phyloP scores from a whole-genome alignment of 1,140 invertebrate genomes.

The Diabrotica undecimpunctata region DNA sequence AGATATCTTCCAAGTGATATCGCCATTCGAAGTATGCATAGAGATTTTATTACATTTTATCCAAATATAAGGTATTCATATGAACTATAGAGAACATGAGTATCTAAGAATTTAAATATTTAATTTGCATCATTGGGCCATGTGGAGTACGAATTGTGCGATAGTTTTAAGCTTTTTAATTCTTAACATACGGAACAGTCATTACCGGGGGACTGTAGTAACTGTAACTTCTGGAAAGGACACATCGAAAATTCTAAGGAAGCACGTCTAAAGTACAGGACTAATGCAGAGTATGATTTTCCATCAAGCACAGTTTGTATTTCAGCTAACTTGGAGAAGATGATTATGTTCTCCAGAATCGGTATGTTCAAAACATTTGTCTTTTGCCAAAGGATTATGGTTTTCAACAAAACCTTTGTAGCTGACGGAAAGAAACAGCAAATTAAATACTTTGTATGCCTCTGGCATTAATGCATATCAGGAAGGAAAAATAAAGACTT shows the following conservation, averaged over 20 bases:
- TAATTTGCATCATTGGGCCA: constrained; percentile 5
- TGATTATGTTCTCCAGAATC: constrained; percentile 4
- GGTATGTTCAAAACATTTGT: constrained; percentile 31
- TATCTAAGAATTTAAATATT: constrained; percentile 3
- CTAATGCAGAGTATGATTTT: constrained; percentile 3
- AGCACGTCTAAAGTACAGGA: background rate
- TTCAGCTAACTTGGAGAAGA: no score
- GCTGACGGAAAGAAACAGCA: constrained; percentile 25
- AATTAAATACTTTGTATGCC: constrained; percentile 23
- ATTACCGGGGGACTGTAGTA: background rate
- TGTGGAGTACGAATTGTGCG: constrained; percentile 3
- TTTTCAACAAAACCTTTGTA: constrained; percentile 37
- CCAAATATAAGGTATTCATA: background rate
- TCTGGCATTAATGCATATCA: constrained; percentile 34
- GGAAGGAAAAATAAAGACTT: constrained; percentile 34
- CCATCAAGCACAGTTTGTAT: background rate
- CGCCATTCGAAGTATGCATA: no score
- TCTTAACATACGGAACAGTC: background rate
- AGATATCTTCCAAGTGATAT: constrained; percentile 12
- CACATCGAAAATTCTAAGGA: background rate
- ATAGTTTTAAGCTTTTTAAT: constrained; percentile 4
- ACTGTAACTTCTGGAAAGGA: background rate
- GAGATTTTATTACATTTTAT: constrained; percentile 11
- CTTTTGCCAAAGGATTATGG: constrained; percentile 31
- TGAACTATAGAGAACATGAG: background rate